Evolutionary conservation across 2,113 vertebrate species (phyloP).

Genomic region (Bungarus multicinctus): DNA sequence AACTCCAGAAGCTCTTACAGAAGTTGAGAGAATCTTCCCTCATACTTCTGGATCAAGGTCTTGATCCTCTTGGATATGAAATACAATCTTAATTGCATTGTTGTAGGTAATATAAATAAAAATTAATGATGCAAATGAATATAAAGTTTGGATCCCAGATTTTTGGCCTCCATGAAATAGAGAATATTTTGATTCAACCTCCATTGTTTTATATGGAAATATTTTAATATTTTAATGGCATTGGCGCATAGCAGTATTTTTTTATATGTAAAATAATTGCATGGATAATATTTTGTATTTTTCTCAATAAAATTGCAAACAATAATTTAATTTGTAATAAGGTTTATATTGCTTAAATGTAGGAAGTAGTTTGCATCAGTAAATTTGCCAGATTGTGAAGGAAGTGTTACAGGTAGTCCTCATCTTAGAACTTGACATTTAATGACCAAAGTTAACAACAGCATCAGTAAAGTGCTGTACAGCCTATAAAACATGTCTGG

Average conservation of each 20-base stretch:
- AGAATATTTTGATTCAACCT: not conserved
- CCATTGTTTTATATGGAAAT: not conserved
- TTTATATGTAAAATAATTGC: conserved; percentile 41
- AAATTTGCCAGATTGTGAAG: not conserved
- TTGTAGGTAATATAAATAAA: conserved; percentile 12
- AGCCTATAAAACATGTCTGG: not conserved
- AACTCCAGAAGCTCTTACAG: conserved; percentile 81
- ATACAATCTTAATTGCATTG: conserved; percentile 70
- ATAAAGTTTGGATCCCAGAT: not conserved
- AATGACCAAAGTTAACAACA: not conserved
- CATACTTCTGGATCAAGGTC: conserved; percentile 82
- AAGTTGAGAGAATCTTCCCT: conserved; percentile 88
- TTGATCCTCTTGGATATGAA: conserved; percentile 90
- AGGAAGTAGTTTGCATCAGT: not conserved
- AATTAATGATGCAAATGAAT: not conserved
- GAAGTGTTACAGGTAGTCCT: not conserved
- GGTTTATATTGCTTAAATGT: not conserved
- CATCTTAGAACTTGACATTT: not conserved
- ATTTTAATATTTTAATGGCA: conserved; percentile 18
- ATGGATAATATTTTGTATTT: conserved; percentile 42
- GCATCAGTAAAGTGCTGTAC: not conserved
- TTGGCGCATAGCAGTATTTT: conserved; percentile 16
- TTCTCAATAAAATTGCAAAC: conserved; percentile 54
- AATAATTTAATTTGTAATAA: not conserved
- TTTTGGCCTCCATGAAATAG: not conserved